phyloP scores from a whole-genome alignment of 2,797 vertebrate genomes.

The Emydoidea blandingii region DNA sequence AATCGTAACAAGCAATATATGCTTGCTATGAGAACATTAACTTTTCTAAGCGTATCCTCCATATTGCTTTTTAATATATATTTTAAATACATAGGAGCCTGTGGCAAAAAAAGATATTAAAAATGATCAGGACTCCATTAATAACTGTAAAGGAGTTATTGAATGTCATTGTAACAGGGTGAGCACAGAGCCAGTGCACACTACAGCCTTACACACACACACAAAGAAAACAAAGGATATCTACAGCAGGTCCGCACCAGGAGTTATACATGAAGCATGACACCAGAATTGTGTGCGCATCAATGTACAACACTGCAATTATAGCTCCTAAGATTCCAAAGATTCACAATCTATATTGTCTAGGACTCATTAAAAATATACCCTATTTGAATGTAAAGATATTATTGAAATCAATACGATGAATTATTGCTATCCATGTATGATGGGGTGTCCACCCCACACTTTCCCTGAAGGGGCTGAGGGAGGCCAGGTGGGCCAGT shows the following conservation, averaged over 20 bases:
- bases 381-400: background rate
- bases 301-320: background rate
- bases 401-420: background rate
- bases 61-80: background rate
- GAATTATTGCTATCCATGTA: background rate
- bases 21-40: background rate
- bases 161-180: rapidly evolving
- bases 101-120: background rate
- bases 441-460: too few species aligned
- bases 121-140: background rate
- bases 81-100: background rate
- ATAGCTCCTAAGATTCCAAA: background rate
- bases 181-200: background rate
- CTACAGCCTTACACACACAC: background rate
- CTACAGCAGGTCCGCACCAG: background rate
- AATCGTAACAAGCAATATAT: background rate
- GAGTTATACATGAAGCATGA: background rate
- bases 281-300: background rate
- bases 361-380: background rate
- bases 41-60: background rate
- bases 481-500: too few species aligned
- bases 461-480: too few species aligned
- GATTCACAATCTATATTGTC: background rate
- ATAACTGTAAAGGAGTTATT: background rate
- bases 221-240: background rate